A percentile compares a stretch with the other conserved stretches of the same genome.
phyloP scores from a whole-genome alignment of 2,113 vertebrate genomes.

The Malurus cyaneus region DNA sequence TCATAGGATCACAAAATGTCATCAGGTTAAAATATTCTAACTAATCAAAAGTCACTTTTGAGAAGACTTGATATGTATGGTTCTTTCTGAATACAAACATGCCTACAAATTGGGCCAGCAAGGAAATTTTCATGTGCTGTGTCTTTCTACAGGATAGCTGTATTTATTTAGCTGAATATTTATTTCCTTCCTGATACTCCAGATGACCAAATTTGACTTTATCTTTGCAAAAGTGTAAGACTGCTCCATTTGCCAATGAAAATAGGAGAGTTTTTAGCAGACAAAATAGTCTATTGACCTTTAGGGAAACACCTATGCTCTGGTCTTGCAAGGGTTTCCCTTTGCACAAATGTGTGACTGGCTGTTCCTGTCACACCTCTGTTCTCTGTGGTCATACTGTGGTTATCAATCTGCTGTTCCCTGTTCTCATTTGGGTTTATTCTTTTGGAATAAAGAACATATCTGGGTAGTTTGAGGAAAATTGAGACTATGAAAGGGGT shows the following conservation, averaged over 20 bases:
- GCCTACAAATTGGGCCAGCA: neutral
- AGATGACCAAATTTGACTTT: neutral
- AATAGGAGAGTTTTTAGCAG: neutral
- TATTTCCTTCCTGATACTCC: neutral
- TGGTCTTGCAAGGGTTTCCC: neutral
- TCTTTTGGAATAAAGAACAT: neutral
- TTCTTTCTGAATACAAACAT: neutral
- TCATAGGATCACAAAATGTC: neutral
- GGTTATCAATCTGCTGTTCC: neutral
- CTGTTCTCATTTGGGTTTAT: neutral
- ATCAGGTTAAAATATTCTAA: neutral
- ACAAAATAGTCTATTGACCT: neutral
- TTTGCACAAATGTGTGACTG: neutral
- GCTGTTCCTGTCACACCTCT: neutral
- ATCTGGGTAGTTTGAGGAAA: neutral
- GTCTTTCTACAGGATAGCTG: neutral
- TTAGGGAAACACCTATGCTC: neutral
- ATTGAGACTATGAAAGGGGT: neutral
- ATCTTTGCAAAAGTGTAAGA: neutral
- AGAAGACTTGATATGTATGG: fast-evolving
- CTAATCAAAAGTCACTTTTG: neutral
- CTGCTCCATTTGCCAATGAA: neutral
- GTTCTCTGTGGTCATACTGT: neutral
- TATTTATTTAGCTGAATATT: neutral
- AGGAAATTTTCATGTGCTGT: neutral